These are phyloP conservation scores for Lordiphosa clarofinis DNA, from an alignment of 1,140 invertebrate species.

Conservation along the genomic window DNA sequence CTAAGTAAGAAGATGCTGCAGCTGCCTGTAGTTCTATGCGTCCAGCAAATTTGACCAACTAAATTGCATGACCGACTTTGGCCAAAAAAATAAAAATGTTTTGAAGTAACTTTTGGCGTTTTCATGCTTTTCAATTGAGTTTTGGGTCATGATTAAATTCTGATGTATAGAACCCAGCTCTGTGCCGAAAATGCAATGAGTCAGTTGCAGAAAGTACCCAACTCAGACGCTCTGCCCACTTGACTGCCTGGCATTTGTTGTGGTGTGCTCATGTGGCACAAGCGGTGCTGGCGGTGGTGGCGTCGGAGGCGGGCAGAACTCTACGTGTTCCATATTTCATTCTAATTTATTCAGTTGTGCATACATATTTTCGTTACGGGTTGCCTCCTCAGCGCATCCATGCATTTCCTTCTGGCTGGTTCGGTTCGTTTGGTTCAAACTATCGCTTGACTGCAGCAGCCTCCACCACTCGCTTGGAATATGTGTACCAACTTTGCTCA, in stretches of 20 bases:
- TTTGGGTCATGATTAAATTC: slow-evolving; percentile 69
- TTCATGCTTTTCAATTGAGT: slow-evolving; percentile 63
- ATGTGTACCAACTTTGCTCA: slow-evolving; percentile 30
- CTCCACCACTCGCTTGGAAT: slow-evolving; percentile 8
- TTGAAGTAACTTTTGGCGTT: slow-evolving; percentile 48
- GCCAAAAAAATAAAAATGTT: slow-evolving; percentile 3
- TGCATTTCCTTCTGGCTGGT: slow-evolving; percentile 73
- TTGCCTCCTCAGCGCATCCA: slow-evolving; percentile 72
- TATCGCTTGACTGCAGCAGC: slow-evolving; percentile 65
- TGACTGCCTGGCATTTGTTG: slow-evolving; percentile 46
- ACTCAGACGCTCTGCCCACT: slow-evolving; percentile 11
- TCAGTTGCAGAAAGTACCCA: slow-evolving; percentile 66
- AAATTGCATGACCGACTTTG: slow-evolving; percentile 7
- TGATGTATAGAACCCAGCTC: slow-evolving; percentile 34
- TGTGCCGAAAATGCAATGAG: slow-evolving; percentile 51
- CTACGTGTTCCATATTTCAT: slow-evolving; percentile 77
- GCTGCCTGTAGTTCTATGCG: neutral
- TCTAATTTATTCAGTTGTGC: slow-evolving; percentile 77
- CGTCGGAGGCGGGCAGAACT: neutral
- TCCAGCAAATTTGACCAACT: neutral
- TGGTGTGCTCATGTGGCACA: slow-evolving; percentile 55
- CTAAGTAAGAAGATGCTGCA: neutral
- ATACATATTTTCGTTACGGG: slow-evolving; percentile 77
- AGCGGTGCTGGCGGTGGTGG: slow-evolving; percentile 17
- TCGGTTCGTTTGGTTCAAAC: slow-evolving; percentile 76